Base-by-base conservation (phyloP, 2,888 invertebrate genomes). In the Drosophila picticornis region DNA sequence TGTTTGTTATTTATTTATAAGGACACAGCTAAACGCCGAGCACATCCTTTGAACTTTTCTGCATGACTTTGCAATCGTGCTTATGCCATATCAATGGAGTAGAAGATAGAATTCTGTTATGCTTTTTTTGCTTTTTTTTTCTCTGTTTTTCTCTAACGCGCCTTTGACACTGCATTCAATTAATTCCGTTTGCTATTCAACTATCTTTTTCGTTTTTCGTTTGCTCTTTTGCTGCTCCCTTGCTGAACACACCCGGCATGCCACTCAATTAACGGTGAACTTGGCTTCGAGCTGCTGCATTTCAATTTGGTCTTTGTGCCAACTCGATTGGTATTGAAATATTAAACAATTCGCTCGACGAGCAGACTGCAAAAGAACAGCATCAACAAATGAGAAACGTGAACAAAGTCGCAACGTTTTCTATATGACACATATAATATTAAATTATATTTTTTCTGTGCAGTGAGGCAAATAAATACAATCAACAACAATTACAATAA, bases 1-100 rank as follows among this genome's bases (percentile, higher is more conserved):
- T 81, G 85, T 90, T 85, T 88, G 85, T 87, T 85, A 87, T 83
- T 87, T 87, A 87, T 87, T 87, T 90, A 90, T 85, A 90, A 80
- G 79, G 88, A 78, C 79, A 81, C 77, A 76, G 55, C 57, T 48
- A 59, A 57, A 55, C 53, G 46, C 57, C 57, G 67, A 71, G 77
- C 72, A 74, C 74, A 83, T 88, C 88, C 87, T 90, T 87, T 87
- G 90, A 90, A 90, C 81, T 90, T 83, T 74, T 83, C 82, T 73
- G 88, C 83, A 75, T 84, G 90, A 73, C 70, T 84, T 83, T 83
- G 77, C 85, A 85, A 82, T 75, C 77, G 71, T 75, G 76, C 73
- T 77, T 71, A 69, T 80, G 38, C 36, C 51, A 60, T 51, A 27
- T 36, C 38, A 38, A n/a, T 55, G 11, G 13, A 38, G 27, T 36